Base-by-base conservation (phyloP, 2,888 invertebrate genomes). In the Stenodema calcarata region DNA sequence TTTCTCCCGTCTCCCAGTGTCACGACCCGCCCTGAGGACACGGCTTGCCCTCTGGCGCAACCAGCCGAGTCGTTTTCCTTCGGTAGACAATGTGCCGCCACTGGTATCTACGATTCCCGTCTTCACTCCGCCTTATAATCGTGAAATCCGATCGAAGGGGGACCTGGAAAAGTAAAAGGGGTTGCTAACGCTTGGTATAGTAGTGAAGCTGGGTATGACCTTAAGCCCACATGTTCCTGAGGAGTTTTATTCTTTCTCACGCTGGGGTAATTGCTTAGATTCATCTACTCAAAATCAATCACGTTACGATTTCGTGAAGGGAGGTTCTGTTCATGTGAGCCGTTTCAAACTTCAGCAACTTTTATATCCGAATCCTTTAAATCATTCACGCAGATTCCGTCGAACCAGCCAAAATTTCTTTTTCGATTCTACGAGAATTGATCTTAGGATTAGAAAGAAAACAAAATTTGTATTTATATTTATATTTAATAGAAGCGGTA, bases 21-120 rank as follows among this genome's bases (percentile, higher is more conserved):
- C 82, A 82, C 70, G 82, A 69, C 54, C 23, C 80, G 30, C 50
- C 47, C 47, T 54, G 30, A 16, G 27, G 42, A 80, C 28, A 54
- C 41, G 50, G 54, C 28, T 16, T 50, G 82, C 82, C 82, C 82
- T 82, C 82, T 82, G 82, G 82, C 82, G 82, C 82, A 82, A 82
- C 69, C 35, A 42, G 11, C 81, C 23, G 16, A 47, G 28, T 80
- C 80, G 50, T 80, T 62, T 30, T n/a, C 47, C 82, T 41, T 82
- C 82, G 54, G 82, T 7, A 82, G 82, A 82, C 82, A 82, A 82
- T 82, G 41, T 23, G 82, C 69, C 82, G 69, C 82, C 82, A 41
- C 41, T 69, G 42, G 7, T 69, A 41, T 44, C 44, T 44, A 44
- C 78, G 78, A n/a, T 62, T 62, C 62, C 23, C 44, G 78, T 18